A percentile compares a stretch with the other conserved stretches of the same genome.
Conservation (phyloP, 2,113 vertebrate genomes). For the Butorides virescens region DNA sequence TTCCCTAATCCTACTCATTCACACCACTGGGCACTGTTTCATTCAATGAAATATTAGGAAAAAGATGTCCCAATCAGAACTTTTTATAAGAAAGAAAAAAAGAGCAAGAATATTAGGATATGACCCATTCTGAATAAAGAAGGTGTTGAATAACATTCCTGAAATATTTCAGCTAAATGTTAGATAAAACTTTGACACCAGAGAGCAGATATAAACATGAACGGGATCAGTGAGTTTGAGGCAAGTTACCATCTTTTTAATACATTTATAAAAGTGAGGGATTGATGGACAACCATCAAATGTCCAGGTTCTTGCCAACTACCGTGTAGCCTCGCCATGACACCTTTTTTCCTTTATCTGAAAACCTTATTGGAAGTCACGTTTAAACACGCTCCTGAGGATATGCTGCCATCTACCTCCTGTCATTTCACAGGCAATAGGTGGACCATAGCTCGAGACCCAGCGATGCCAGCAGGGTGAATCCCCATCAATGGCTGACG, state of each 20-base stretch:
- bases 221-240: background rate
- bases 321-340: background rate
- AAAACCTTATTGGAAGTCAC: background rate
- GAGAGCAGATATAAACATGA: background rate
- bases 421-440: background rate
- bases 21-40: background rate
- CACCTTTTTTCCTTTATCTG: background rate
- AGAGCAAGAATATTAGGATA: background rate
- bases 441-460: background rate
- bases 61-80: background rate
- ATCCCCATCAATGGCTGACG: background rate
- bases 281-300: background rate
- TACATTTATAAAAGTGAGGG: background rate
- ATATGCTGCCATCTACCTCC: background rate
- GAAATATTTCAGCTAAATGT: background rate
- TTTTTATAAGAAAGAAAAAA: background rate
- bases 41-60: background rate
- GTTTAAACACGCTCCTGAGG: background rate
- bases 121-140: background rate
- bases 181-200: background rate
- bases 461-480: background rate
- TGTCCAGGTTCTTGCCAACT: background rate
- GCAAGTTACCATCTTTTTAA: background rate
- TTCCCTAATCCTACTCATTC: background rate
- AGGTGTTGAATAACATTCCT: background rate